phyloP scores from a whole-genome alignment of 2,888 invertebrate genomes.

The Apeira syringaria region DNA sequence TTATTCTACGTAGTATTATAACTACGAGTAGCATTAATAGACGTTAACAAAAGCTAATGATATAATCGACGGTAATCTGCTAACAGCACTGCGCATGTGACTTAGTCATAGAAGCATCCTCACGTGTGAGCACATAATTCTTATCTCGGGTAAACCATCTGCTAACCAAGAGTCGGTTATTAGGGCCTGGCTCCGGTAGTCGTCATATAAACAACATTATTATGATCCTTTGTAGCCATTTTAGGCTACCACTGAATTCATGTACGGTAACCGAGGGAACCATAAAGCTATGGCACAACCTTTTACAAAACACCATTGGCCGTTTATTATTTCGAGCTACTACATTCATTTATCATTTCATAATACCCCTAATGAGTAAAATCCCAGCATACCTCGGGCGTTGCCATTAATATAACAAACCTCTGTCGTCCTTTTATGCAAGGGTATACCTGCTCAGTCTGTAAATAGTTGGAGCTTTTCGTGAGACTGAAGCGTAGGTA shows the following conservation, averaged over 20 bases:
- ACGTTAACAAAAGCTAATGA: too few relatives aligned
- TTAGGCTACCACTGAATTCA: slow-evolving; percentile 18
- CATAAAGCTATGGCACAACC: slow-evolving; percentile 57
- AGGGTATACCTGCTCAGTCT: slow-evolving; percentile 22
- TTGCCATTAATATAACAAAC: slow-evolving; percentile 76
- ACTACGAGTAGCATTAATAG: too few relatives aligned
- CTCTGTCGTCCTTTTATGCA: slow-evolving; percentile 46
- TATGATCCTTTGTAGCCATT: slow-evolving; percentile 8
- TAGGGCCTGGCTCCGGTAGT: slow-evolving; percentile 1
- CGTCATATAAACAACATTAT: slow-evolving; percentile 11
- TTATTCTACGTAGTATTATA: too few relatives aligned
- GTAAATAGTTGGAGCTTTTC: slow-evolving; percentile 16
- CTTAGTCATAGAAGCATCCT: not conserved
- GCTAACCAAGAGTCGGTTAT: slow-evolving; percentile 7
- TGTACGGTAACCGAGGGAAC: slow-evolving; percentile 38
- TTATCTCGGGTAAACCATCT: slow-evolving; percentile 9
- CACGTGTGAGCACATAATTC: slow-evolving; percentile 7
- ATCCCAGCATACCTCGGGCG: slow-evolving; percentile 78
- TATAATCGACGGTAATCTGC: too few relatives aligned
- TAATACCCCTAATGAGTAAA: slow-evolving; percentile 81
- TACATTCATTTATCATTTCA: slow-evolving; percentile 77
- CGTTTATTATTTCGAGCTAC: slow-evolving; percentile 60
- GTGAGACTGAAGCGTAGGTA: slow-evolving; percentile 11
- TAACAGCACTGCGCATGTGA: too few relatives aligned
- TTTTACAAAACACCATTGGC: slow-evolving; percentile 63